phyloP scores from a whole-genome alignment of 2,113 vertebrate species.

The Scolopax mira region DNA sequence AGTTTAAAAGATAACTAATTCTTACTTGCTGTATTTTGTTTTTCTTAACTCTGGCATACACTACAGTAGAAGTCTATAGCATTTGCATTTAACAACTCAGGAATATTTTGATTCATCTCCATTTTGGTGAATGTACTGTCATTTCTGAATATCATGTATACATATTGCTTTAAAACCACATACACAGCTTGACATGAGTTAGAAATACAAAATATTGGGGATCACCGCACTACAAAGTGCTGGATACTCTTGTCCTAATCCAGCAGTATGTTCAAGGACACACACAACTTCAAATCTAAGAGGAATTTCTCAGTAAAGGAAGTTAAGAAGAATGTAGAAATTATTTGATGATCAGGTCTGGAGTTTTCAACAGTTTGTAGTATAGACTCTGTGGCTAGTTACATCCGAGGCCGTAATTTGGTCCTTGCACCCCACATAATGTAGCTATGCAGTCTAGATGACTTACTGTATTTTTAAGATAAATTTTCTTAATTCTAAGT shows the following conservation, averaged over 20 bases:
- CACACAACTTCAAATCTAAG: neutral
- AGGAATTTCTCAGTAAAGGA: neutral
- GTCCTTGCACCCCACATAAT: slow-evolving; percentile 7
- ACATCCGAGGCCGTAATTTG: slow-evolving; percentile 14
- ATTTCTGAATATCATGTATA: neutral
- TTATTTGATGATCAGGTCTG: neutral
- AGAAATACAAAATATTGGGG: slow-evolving; percentile 44
- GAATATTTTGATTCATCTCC: slow-evolving; percentile 17
- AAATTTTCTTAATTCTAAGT: slow-evolving; percentile 24
- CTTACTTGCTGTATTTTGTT: slow-evolving; percentile 44
- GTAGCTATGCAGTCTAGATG: neutral
- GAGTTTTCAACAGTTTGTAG: neutral
- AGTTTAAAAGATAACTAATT: slow-evolving; percentile 67
- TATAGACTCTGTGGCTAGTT: neutral
- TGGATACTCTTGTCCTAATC: slow-evolving; percentile 11
- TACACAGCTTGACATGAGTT: neutral
- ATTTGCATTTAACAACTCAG: slow-evolving; percentile 43
- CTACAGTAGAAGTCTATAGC: slow-evolving; percentile 43
- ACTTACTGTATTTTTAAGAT: slow-evolving; percentile 54
- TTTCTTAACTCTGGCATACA: slow-evolving; percentile 34
- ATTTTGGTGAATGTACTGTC: neutral
- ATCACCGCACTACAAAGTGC: neutral
- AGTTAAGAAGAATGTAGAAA: neutral
- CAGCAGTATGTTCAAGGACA: slow-evolving; percentile 6
- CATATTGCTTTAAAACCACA: slow-evolving; percentile 9